A percentile compares a stretch with the other conserved stretches of the same genome.
These are phyloP conservation scores for Brachymystax lenok DNA, from an alignment of 2,797 vertebrate species.

Conservation along the genomic window DNA sequence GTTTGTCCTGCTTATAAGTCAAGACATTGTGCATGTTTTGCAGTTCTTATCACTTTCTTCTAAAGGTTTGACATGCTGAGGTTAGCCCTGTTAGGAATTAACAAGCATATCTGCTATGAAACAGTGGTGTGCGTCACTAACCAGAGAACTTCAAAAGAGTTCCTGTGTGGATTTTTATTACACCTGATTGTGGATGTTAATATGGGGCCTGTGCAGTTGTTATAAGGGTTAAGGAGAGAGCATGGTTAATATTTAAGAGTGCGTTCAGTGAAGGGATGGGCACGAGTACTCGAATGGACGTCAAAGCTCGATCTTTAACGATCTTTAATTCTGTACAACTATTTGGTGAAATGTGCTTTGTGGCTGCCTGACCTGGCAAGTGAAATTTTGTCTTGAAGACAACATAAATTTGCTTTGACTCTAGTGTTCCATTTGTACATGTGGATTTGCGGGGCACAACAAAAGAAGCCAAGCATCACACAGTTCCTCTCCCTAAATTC, in stretches of 20 bases:
- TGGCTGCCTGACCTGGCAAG: no score
- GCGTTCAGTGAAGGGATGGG: background rate
- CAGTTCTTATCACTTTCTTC: background rate
- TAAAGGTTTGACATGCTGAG: background rate
- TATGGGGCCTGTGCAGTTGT: constrained; percentile 3
- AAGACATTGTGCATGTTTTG: background rate
- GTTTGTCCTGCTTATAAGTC: background rate
- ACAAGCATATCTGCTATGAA: constrained; percentile 36
- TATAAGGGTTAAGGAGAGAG: background rate
- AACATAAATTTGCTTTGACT: no score
- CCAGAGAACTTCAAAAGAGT: constrained; percentile 40
- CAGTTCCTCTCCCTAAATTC: no score
- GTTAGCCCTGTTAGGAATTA: constrained; percentile 18
- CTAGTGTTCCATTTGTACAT: no score
- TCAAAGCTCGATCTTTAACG: no score
- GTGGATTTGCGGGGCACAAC: no score
- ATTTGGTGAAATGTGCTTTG: no score
- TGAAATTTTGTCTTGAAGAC: no score
- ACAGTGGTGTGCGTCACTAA: constrained; percentile 49
- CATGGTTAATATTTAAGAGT: constrained; percentile 58
- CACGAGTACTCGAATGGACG: no score
- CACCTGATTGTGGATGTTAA: constrained; percentile 22
- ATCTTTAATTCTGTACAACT: no score
- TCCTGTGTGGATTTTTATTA: constrained; percentile 49
- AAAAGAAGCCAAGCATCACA: no score